Evolutionary conservation across 2,797 vertebrate genomes (phyloP).

Genomic region (Malurus splendens): DNA sequence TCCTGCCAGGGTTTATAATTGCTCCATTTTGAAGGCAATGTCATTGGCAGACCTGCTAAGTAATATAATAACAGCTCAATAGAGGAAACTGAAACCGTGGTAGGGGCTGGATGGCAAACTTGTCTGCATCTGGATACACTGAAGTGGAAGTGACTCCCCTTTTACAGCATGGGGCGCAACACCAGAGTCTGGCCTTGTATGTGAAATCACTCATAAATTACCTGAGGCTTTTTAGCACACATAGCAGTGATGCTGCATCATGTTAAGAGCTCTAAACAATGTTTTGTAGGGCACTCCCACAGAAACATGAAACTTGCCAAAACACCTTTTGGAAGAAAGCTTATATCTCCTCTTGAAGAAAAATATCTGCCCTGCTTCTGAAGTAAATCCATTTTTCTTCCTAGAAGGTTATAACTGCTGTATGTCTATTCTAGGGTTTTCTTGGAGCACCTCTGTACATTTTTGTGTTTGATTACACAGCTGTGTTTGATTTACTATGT

Average conservation of each 20-base stretch:
- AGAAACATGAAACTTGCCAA: not conserved
- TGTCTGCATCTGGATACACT: not conserved
- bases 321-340: not conserved
- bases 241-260: accelerated
- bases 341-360: not conserved
- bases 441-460: not conserved
- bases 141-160: not conserved
- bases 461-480: not conserved
- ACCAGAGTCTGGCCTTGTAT: not conserved
- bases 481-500: not conserved
- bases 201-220: not conserved
- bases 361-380: not conserved
- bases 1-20: conserved; percentile 59
- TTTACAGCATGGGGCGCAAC: not conserved
- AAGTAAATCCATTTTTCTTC: not conserved
- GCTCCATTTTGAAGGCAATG: conserved; percentile 25
- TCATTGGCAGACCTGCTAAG: conserved; percentile 31
- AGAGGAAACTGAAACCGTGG: not conserved
- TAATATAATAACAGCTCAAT: conserved; percentile 12
- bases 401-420: not conserved
- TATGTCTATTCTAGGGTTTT: not conserved
- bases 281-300: not conserved
- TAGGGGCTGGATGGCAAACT: not conserved
- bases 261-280: not conserved
- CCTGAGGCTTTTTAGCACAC: not conserved